These are phyloP conservation scores for Patella caerulea DNA, from an alignment of 2,888 invertebrate species.

Conservation along the genomic window DNA sequence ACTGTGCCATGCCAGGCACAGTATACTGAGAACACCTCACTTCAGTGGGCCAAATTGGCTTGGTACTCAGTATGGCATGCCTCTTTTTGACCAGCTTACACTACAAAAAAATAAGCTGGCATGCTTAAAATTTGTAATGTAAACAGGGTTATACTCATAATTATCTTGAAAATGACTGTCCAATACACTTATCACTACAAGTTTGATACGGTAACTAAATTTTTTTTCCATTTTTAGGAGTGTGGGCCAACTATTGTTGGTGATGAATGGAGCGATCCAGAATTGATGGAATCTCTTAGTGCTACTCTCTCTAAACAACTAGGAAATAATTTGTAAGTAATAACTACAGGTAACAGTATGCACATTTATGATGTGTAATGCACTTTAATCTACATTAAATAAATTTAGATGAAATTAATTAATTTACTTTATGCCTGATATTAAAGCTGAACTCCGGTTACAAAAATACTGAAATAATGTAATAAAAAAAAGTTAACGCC, in stretches of 20 bases:
- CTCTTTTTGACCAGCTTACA: background rate
- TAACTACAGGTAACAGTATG: background rate
- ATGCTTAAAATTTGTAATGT: background rate
- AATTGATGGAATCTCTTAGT: constrained; percentile 70
- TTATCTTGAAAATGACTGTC: too few relatives aligned
- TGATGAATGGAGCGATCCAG: constrained; percentile 72
- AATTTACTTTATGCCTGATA: too few relatives aligned
- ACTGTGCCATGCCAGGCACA: too few relatives aligned
- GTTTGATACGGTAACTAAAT: background rate
- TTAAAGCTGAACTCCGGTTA: too few relatives aligned
- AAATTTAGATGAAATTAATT: too few relatives aligned
- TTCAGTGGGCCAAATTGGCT: too few relatives aligned
- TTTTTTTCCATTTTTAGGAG: constrained; percentile 65
- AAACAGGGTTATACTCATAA: background rate
- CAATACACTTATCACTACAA: too few relatives aligned
- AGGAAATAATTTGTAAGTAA: constrained; percentile 70
- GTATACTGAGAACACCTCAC: too few relatives aligned
- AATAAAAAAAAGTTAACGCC: too few relatives aligned
- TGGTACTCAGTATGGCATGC: background rate
- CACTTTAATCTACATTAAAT: background rate
- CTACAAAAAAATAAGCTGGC: background rate
- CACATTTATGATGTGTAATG: background rate
- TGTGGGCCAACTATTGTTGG: constrained; percentile 73
- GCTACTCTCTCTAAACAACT: constrained; percentile 65
- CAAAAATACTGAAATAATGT: too few relatives aligned